Percentiles rank a stretch among this genome's conserved stretches.
Evolutionary conservation across 2,797 vertebrate genomes (phyloP).

Genomic region (Cuniculus paca): DNA sequence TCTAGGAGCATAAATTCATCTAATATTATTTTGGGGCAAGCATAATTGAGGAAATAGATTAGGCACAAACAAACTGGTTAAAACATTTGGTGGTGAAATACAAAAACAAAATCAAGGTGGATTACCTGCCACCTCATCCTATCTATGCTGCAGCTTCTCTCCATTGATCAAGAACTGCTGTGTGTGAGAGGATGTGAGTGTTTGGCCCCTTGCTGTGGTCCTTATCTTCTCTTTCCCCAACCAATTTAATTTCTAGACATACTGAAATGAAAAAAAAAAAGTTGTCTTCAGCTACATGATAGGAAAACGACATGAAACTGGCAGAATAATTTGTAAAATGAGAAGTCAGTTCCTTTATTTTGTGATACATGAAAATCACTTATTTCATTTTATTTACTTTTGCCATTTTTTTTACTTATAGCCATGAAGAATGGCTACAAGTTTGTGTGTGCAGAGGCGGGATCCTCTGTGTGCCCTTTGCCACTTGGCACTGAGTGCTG

Average conservation of each 20-base stretch:
- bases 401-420: too few species aligned
- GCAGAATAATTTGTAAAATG: neutral
- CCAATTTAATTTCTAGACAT: conserved; percentile 25
- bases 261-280: neutral
- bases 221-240: neutral
- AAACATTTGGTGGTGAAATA: neutral
- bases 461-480: neutral
- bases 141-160: neutral
- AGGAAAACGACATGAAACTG: conserved; percentile 15
- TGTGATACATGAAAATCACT: neutral
- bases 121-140: neutral
- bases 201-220: neutral
- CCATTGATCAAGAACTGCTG: neutral
- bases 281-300: neutral
- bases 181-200: neutral
- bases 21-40: conserved; percentile 10
- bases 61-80: neutral
- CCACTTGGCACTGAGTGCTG: neutral
- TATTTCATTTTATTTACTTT: neutral
- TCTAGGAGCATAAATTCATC: neutral
- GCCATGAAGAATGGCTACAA: neutral
- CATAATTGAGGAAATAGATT: conserved; percentile 43
- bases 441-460: neutral
- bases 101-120: neutral
- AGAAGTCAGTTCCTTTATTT: neutral